Base-by-base conservation (phyloP, 2,113 vertebrate genomes). In the Nothobranchius kuhntae region DNA sequence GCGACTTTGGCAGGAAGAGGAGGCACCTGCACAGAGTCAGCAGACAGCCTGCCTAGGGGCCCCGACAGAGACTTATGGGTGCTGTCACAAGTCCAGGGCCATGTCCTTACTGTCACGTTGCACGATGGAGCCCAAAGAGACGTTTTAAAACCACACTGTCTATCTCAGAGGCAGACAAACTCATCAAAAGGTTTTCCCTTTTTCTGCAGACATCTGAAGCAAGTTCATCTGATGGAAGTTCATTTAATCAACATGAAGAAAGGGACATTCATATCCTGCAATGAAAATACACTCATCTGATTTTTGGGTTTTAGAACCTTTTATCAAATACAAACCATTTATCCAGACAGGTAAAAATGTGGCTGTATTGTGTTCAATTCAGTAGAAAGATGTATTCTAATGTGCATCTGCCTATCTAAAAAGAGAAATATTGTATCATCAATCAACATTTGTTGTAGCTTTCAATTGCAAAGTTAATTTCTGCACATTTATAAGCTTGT, bases 21-120 rank as follows among this genome's bases (percentile, higher is more conserved):
- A 91, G 79, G 78, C 89, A 92, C 91, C 91, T 92, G 91, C 87
- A 80, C 59, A 74, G 80, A 81, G 87, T 91, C 91, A 91, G 62
- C 80, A 88, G 87, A 73, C 81, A 40, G 82, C 57, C 64, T 11
- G 76, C 61, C 69, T 57, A 8, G 77, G 80, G 63, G 81, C 77
- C 80, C 73, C 72, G 40, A 45, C 59, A 53, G 81, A 87, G 87
- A 91, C 85, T 91, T 90, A 93, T 90, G 81, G 85, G 67, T 59
- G 88, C 89, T 92, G 89, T 92, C 90, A 91, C 66, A 13, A 73
- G 38, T 81, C 85, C 71, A 80, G 86, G 84, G 86, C 87, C 71
- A 46, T 38, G 77, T 85, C 81, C 71, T 72, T 52, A 74, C 80
- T 82, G 79, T 82, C 77, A 84, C 58, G 26, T 58, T 9, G 71